phyloP scores from a whole-genome alignment of 2,888 invertebrate genomes.

The Cephus runcator region DNA sequence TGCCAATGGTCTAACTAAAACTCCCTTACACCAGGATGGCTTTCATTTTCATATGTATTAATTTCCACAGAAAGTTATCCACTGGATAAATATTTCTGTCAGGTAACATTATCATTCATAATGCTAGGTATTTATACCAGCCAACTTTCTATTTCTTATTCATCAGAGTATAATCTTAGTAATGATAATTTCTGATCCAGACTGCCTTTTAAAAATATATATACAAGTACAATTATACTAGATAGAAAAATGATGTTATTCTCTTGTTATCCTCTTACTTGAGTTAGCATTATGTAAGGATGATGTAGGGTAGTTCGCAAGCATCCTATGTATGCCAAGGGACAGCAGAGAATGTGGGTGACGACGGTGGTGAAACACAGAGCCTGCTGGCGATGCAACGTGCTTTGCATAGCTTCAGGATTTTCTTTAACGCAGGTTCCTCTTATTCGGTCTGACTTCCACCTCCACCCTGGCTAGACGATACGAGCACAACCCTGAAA shows the following conservation, averaged over 20 bases:
- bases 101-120: conserved; percentile 1
- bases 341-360: background rate
- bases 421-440: conserved; percentile 29
- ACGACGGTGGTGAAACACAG: background rate
- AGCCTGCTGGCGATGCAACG: conserved; percentile 1
- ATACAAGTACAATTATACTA: background rate
- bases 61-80: background rate
- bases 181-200: background rate
- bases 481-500: background rate
- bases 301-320: background rate
- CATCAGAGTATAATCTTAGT: background rate
- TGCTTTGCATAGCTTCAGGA: background rate
- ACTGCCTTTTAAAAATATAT: background rate
- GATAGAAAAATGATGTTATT: background rate
- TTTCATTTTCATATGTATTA: background rate
- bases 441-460: conserved; percentile 23
- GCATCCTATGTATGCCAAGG: background rate
- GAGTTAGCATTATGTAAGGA: background rate
- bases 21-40: background rate
- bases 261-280: background rate
- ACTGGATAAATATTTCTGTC: background rate
- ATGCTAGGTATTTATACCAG: conserved; percentile 5
- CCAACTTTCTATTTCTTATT: background rate
- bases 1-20: background rate
- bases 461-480: conserved; percentile 26